Evolutionary conservation across 2,797 vertebrate genomes (phyloP).

Genomic region (Diglossa cyanea): DNA sequence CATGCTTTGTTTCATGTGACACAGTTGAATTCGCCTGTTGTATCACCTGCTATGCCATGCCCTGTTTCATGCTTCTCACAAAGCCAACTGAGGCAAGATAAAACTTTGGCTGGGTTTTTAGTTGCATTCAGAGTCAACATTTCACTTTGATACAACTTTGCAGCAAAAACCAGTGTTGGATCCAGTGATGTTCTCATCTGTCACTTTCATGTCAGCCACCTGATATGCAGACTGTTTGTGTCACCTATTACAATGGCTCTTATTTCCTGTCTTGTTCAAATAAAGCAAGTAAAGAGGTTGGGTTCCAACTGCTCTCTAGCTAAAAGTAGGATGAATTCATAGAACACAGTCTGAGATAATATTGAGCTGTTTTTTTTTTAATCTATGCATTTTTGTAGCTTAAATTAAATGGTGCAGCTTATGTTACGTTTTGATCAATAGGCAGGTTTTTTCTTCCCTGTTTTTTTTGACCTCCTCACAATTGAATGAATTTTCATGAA

Average conservation of each 20-base stretch:
- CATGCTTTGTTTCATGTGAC: fast-evolving
- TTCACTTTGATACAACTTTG: not conserved
- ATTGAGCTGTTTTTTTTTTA: not conserved
- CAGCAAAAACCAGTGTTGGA: not conserved
- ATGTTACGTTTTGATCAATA: not conserved
- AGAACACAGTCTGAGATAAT: not conserved
- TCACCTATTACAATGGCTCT: not conserved
- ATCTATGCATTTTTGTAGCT: not conserved
- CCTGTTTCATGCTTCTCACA: not conserved
- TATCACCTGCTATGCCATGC: not conserved
- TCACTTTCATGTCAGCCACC: not conserved
- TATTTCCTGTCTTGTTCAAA: not conserved
- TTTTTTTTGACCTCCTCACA: slow-evolving; percentile 4
- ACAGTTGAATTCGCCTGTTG: not conserved
- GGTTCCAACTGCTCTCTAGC: not conserved
- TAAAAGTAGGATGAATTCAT: not conserved
- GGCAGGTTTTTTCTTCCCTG: not conserved
- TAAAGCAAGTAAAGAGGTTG: not conserved
- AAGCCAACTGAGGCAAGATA: not conserved
- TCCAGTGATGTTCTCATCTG: not conserved
- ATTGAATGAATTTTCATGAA: slow-evolving; percentile 27
- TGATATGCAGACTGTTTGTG: not conserved
- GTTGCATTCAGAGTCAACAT: not conserved
- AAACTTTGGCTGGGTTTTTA: not conserved
- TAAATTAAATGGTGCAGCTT: not conserved